These are phyloP conservation scores for Drosophila sp. DNA, from an alignment of 1,140 invertebrate genomes.

Conservation along the genomic window DNA sequence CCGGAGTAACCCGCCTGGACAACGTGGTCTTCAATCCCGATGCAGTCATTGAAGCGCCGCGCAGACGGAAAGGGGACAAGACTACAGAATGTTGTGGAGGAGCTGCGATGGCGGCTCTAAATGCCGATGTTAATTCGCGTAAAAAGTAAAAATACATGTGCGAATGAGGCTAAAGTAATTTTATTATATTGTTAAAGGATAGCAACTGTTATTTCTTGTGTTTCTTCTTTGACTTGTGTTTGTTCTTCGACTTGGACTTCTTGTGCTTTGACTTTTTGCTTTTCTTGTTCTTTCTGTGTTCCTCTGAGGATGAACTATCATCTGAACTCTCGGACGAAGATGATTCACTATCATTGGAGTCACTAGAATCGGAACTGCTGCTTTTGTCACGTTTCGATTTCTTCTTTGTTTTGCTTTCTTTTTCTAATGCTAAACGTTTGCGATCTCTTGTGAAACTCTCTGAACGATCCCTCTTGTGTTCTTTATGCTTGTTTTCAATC, in stretches of 20 bases:
- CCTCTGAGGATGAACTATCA: slow-evolving; percentile 53
- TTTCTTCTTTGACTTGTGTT: slow-evolving; percentile 67
- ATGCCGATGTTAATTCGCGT: slow-evolving; percentile 40
- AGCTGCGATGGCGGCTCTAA: slow-evolving; percentile 54
- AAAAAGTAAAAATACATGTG: slow-evolving; percentile 54
- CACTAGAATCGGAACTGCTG: slow-evolving; percentile 55
- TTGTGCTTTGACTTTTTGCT: slow-evolving; percentile 51
- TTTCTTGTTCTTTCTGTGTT: slow-evolving; percentile 58
- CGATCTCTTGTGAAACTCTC: slow-evolving; percentile 22
- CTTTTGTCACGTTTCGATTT: slow-evolving; percentile 49
- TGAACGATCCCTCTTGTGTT: slow-evolving; percentile 25
- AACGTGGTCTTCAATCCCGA: slow-evolving; percentile 77
- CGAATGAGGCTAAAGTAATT: slow-evolving; percentile 41
- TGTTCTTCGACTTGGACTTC: slow-evolving; percentile 52
- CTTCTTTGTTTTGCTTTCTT: slow-evolving; percentile 40
- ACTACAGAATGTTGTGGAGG: slow-evolving; percentile 65
- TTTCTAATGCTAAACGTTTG: slow-evolving; percentile 14
- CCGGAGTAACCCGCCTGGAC: slow-evolving; percentile 73
- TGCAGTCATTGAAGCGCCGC: slow-evolving; percentile 62
- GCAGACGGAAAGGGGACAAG: slow-evolving; percentile 38
- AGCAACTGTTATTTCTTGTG: slow-evolving; percentile 55
- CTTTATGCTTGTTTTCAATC: slow-evolving; percentile 1
- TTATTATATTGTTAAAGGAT: slow-evolving; percentile 23
- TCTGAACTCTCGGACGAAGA: slow-evolving; percentile 49
- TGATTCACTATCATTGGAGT: slow-evolving; percentile 52